A percentile compares a stretch with the other conserved stretches of the same genome.
Conservation (phyloP, 2,888 invertebrate species). For the Diaperis boleti region DNA sequence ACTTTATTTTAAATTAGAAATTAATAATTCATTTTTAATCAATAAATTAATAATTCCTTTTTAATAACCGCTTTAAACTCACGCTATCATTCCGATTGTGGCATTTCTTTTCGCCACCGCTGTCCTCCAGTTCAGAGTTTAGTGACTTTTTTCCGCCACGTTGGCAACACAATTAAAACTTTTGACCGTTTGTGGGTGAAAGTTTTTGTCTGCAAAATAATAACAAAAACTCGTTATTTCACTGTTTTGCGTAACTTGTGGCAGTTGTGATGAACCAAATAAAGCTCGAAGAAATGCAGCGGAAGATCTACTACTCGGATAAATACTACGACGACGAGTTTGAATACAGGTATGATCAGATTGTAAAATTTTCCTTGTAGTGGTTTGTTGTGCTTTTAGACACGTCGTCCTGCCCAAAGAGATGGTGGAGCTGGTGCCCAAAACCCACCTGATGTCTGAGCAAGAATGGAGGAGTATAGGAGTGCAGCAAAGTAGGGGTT, state of each 20-base stretch:
- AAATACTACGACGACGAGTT: slow-evolving; percentile 92
- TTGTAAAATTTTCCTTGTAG: neutral
- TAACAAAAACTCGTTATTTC: neutral
- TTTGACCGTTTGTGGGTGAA: neutral
- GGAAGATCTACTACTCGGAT: slow-evolving; percentile 92
- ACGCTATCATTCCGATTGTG: too few relatives aligned
- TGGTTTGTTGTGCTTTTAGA: slow-evolving; percentile 68
- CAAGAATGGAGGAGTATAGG: slow-evolving; percentile 95
- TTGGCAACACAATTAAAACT: neutral
- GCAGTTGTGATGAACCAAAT: neutral
- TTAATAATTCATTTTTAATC: too few relatives aligned
- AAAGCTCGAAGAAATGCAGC: slow-evolving; percentile 62
- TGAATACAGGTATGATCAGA: slow-evolving; percentile 86
- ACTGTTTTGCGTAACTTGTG: neutral
- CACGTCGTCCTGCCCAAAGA: slow-evolving; percentile 96
- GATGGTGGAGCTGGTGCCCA: slow-evolving; percentile 89
- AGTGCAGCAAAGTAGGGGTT: slow-evolving; percentile 95
- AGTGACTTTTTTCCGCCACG: neutral
- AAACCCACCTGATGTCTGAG: slow-evolving; percentile 93
- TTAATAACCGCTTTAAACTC: too few relatives aligned
- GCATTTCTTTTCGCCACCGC: too few relatives aligned
- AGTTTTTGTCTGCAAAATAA: neutral
- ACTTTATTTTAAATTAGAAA: too few relatives aligned
- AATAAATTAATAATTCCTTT: too few relatives aligned
- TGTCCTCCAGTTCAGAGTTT: too few relatives aligned